A percentile compares a stretch with the other conserved stretches of the same genome.
These are phyloP conservation scores for Spizaetus ornatus DNA, from an alignment of 2,113 vertebrate species.

Conservation along the genomic window DNA sequence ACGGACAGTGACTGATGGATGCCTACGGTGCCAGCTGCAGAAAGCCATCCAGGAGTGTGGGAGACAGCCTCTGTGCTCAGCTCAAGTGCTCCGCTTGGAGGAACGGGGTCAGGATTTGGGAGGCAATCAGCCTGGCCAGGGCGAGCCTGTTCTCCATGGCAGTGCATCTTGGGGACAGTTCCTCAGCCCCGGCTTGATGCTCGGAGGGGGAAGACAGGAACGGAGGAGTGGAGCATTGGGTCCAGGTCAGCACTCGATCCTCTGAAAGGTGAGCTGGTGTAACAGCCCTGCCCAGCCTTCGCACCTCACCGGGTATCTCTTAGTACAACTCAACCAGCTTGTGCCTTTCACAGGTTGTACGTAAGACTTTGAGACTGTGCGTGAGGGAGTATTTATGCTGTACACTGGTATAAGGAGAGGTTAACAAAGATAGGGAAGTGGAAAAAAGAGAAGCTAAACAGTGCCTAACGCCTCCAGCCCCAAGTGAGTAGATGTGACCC, in stretches of 20 bases:
- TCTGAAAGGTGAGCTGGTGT: not conserved
- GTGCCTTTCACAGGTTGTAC: not conserved
- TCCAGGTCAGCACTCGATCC: not conserved
- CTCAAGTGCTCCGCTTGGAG: not conserved
- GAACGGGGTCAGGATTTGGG: not conserved
- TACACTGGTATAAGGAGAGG: rapidly evolving
- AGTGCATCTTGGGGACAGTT: rapidly evolving
- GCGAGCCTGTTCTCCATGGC: not conserved
- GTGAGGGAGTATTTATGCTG: not conserved
- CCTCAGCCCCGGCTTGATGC: rapidly evolving
- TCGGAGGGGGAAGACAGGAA: not conserved
- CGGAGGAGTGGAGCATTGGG: rapidly evolving
- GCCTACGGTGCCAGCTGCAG: not conserved
- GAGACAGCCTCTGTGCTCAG: not conserved
- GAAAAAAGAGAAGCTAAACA: not conserved
- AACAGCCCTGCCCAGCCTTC: not conserved
- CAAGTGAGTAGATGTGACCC: not conserved
- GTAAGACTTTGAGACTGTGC: rapidly evolving
- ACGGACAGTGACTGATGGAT: not conserved
- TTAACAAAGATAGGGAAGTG: not conserved
- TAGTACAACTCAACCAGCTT: not conserved
- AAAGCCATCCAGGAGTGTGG: not conserved
- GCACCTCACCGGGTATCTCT: rapidly evolving
- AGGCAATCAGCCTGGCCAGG: rapidly evolving
- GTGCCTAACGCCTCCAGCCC: rapidly evolving